phyloP scores from a whole-genome alignment of 2,888 invertebrate species.

The Osmoderma eremita region DNA sequence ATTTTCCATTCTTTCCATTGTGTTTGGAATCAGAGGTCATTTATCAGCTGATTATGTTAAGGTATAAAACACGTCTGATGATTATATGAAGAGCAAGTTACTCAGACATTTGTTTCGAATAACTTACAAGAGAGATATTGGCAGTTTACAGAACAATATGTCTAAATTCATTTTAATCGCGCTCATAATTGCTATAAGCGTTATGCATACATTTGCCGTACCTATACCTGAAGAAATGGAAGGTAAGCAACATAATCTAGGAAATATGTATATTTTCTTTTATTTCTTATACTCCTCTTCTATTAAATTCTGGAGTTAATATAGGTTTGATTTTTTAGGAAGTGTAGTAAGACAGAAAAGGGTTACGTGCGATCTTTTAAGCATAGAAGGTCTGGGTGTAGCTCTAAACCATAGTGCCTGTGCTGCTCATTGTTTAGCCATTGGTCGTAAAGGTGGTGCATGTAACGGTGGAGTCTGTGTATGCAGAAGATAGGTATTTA shows the following conservation, averaged over 20 bases:
- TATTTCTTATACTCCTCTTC: background rate
- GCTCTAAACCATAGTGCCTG: conserved; percentile 62
- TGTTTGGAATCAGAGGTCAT: too few relatives aligned
- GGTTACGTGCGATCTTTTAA: conserved; percentile 63
- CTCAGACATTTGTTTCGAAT: too few relatives aligned
- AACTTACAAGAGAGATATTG: too few relatives aligned
- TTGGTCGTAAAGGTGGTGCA: conserved; percentile 59
- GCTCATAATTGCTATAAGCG: conserved; percentile 8
- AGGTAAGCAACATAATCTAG: background rate
- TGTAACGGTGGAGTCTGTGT: conserved; percentile 60
- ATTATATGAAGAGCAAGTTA: too few relatives aligned
- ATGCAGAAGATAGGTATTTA: conserved; percentile 51
- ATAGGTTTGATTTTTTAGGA: background rate
- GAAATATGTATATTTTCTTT: background rate
- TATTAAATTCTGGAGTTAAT: background rate
- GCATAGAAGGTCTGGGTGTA: conserved; percentile 53
- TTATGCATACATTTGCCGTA: background rate
- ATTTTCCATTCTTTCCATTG: too few relatives aligned
- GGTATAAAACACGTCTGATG: too few relatives aligned
- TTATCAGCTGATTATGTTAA: too few relatives aligned
- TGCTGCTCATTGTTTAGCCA: conserved; percentile 61
- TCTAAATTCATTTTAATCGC: too few relatives aligned
- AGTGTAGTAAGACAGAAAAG: conserved; percentile 47
- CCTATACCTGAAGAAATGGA: conserved; percentile 7
- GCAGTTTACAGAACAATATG: too few relatives aligned